A percentile compares a stretch with the other conserved stretches of the same genome.
phyloP scores from a whole-genome alignment of 2,797 vertebrate species.

The Sparus aurata region DNA sequence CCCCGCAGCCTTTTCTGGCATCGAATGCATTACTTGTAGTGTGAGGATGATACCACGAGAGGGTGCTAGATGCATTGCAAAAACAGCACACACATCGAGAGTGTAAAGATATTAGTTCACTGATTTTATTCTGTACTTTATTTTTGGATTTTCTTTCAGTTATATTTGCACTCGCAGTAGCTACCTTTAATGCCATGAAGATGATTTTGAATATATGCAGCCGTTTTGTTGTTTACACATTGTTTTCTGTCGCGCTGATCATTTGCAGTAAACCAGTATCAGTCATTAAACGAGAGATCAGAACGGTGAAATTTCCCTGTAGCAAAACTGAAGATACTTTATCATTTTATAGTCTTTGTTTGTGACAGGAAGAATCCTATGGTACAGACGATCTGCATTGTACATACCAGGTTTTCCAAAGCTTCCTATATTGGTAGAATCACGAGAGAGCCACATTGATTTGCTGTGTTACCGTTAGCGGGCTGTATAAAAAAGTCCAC shows the following conservation, averaged over 20 bases:
- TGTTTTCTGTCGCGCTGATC: conserved; percentile 15
- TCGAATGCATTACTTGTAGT: conserved; percentile 45
- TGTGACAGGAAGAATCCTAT: conserved; percentile 28
- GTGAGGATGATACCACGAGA: conserved; percentile 62
- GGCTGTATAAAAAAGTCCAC: conserved; percentile 49
- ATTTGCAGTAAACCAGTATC: conserved; percentile 6
- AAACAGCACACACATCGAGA: conserved; percentile 10
- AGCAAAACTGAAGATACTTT: conserved; percentile 59
- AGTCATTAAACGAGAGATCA: not conserved
- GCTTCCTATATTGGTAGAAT: conserved; percentile 22
- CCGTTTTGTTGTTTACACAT: conserved; percentile 1
- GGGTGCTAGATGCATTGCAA: conserved; percentile 57
- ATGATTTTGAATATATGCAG: conserved; percentile 63
- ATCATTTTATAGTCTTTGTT: conserved; percentile 54
- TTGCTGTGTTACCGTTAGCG: conserved; percentile 49
- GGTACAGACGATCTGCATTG: conserved; percentile 48
- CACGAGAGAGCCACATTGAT: conserved; percentile 4
- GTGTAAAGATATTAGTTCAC: not conserved
- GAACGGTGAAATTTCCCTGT: conserved; percentile 35
- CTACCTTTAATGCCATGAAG: conserved; percentile 23
- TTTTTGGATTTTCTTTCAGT: conserved; percentile 1
- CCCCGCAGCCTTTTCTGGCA: not conserved
- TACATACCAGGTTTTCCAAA: conserved; percentile 61
- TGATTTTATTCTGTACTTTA: not conserved
- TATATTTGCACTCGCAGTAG: conserved; percentile 28